Base-by-base conservation (phyloP, 1,140 invertebrate species). In the Drosophila micromelanica region DNA sequence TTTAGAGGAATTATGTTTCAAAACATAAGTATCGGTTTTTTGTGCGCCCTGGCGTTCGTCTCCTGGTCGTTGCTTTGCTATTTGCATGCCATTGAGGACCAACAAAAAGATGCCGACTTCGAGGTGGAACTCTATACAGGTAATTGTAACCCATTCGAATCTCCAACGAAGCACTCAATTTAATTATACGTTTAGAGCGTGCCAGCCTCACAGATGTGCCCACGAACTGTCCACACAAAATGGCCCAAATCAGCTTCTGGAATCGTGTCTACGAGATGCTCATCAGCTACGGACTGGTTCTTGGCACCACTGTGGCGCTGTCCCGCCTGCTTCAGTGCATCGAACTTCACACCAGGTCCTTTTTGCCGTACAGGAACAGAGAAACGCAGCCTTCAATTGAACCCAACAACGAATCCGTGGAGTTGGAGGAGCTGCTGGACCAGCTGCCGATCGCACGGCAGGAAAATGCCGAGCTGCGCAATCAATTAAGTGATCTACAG, bases 1-100 rank as follows among this genome's bases (percentile, higher is more conserved):
- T 2, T 38, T 57, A 7, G 23, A 11, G 35, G 38, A 52, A 79
- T 42, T 54, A 87, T 87, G 82, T 79, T 87, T 60, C 63, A 89
- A 45, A 69, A 38, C 76, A 79, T 89, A 54, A 89, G 72, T 79
- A 64, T 76, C 55, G 42, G 74, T 20, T 86, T 87, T 42, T 59
- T 87, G 13, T 43, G 45, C 20, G 71, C 75, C 15, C 49, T 87
- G 57, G 82, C 78, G 13, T 62, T 87, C 13, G 52, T 67, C 1
- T 61, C 82, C 20, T 87, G 82, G 82, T 60, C 38, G 23, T 15
- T 87, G 17, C 49, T 79, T 3, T 87, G 78, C 12, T 76, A 76
- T 49, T 75, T 78, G 15, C 60, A 89, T 23, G 13, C 48, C 9
- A 32, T 82, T 11, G 51, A 87, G 12, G 15, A 76, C 4, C 45